phyloP scores from a whole-genome alignment of 64 coral and sea anemone species.

The Orbicella faveolata region DNA sequence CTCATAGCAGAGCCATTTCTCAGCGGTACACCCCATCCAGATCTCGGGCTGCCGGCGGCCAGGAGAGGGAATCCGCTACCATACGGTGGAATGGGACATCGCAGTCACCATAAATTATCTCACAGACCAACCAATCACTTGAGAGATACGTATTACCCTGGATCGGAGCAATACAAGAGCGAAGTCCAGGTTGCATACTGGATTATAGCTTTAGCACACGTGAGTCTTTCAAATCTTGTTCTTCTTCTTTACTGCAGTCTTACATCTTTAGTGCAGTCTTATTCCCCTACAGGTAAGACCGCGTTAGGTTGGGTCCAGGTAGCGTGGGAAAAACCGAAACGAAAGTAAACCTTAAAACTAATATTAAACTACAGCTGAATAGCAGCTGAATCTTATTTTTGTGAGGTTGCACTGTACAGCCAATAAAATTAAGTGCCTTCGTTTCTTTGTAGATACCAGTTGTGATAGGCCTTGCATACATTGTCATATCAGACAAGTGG shows the following conservation, averaged over 20 bases:
- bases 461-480: conserved; percentile 58
- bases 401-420: background rate
- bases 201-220: conserved; percentile 92
- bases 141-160: conserved; percentile 33
- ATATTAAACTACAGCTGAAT: no score
- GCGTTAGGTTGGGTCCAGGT: no score
- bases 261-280: background rate
- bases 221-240: conserved; percentile 29
- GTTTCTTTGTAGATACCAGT: conserved; percentile 43
- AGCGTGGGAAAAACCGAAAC: no score
- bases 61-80: conserved; percentile 65
- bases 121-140: conserved; percentile 63
- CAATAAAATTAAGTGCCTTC: background rate
- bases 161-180: conserved; percentile 63
- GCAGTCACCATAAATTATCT: conserved; percentile 60
- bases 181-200: conserved; percentile 94
- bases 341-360: no score
- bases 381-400: no score
- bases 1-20: conserved; percentile 94
- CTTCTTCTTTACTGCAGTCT: background rate
- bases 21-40: conserved; percentile 82
- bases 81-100: conserved; percentile 65
- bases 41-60: conserved; percentile 63
- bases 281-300: no score
- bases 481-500: conserved; percentile 55